Evolutionary conservation across 2,113 vertebrate genomes (phyloP).

Genomic region (Oxygymnocypris stewartii): DNA sequence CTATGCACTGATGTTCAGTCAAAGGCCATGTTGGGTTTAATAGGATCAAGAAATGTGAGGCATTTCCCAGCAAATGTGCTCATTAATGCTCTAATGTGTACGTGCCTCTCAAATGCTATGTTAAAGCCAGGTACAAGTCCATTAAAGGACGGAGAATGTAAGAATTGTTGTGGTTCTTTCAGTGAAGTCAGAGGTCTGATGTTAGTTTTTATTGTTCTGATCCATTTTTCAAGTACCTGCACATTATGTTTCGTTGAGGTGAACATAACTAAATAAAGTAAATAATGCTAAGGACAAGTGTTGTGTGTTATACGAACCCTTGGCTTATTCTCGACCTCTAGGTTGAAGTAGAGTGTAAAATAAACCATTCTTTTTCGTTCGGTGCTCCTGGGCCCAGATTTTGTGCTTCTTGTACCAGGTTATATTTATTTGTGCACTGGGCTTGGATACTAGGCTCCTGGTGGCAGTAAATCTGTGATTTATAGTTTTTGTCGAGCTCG

Average conservation of each 20-base stretch:
- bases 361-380: background rate
- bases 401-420: background rate
- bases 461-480: conserved; percentile 4
- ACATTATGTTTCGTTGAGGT: background rate
- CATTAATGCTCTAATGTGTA: background rate
- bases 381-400: background rate
- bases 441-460: too few species aligned
- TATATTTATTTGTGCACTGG: background rate
- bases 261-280: background rate
- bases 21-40: conserved; percentile 41
- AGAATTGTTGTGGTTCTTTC: background rate
- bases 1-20: conserved; percentile 19
- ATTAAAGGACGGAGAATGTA: background rate
- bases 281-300: background rate
- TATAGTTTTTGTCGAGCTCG: conserved; percentile 12
- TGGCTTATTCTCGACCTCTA: background rate
- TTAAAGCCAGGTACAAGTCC: background rate
- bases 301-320: background rate
- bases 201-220: background rate
- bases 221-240: background rate
- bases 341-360: conserved; percentile 4
- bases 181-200: background rate
- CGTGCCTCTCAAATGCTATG: background rate
- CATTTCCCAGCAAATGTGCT: background rate
- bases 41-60: background rate